Evolutionary conservation across 2,797 vertebrate species (phyloP).

Genomic region (Artibeus lituratus): DNA sequence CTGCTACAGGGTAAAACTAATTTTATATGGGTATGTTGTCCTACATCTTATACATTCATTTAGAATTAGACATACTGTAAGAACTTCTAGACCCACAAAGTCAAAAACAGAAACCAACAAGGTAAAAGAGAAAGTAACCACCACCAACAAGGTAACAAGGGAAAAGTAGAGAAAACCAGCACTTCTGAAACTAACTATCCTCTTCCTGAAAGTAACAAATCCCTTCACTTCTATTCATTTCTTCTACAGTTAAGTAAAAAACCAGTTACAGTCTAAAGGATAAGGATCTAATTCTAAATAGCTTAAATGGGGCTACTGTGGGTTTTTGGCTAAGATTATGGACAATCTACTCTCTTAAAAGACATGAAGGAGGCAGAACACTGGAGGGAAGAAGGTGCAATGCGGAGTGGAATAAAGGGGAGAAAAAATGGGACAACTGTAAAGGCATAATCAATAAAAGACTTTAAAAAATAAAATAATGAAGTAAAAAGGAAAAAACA

Average conservation of each 20-base stretch:
- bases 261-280: background rate
- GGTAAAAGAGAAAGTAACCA: constrained; percentile 7
- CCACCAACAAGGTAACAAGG: background rate
- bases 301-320: background rate
- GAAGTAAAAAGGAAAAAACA: background rate
- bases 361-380: too few species aligned
- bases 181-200: constrained; percentile 29
- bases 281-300: constrained; percentile 17
- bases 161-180: background rate
- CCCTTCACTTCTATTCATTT: background rate
- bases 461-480: too few species aligned
- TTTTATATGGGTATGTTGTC: background rate
- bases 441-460: too few species aligned
- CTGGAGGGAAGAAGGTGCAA: too few species aligned
- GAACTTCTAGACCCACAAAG: background rate
- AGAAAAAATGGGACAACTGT: too few species aligned
- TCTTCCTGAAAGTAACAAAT: background rate
- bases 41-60: background rate
- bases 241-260: constrained; percentile 11
- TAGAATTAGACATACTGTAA: background rate
- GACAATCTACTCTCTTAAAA: background rate
- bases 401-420: too few species aligned
- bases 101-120: background rate
- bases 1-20: background rate
- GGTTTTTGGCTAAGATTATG: background rate